Conservation (phyloP, 1,140 invertebrate genomes). For the Macrosteles quadrilineatus region DNA sequence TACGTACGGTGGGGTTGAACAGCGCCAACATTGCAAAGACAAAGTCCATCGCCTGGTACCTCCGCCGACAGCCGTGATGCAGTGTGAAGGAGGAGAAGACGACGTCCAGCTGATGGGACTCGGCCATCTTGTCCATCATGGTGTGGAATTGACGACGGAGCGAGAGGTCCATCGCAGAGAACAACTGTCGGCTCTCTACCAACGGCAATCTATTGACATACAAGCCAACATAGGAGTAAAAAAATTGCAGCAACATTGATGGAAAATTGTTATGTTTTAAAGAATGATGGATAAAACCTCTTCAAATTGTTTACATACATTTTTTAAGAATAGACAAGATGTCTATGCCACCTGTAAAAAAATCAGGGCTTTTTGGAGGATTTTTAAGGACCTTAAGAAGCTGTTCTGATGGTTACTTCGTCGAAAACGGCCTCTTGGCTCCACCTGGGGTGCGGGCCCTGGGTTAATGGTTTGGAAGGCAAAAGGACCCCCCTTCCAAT, state of each 20-base stretch:
- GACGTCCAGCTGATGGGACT: conserved; percentile 79
- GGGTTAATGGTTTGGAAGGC: no score
- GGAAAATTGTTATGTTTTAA: no score
- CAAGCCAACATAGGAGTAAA: conserved; percentile 36
- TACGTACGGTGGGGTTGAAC: conserved; percentile 70
- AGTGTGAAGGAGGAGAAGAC: conserved; percentile 75
- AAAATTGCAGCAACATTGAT: not conserved
- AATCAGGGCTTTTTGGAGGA: no score
- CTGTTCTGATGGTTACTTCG: no score
- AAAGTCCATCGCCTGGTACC: conserved; percentile 79
- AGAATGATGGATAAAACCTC: no score
- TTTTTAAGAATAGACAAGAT: no score
- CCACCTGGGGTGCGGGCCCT: not conserved
- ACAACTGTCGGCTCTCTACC: conserved; percentile 83
- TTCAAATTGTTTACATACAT: no score
- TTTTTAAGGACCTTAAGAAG: no score
- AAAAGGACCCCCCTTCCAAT: no score
- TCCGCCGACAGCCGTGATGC: conserved; percentile 78
- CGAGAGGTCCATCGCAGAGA: conserved; percentile 83
- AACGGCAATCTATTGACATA: conserved; percentile 84
- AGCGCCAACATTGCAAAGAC: conserved; percentile 79
- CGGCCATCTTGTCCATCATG: conserved; percentile 73
- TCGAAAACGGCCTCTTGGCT: no score
- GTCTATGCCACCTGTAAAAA: no score
- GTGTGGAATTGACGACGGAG: conserved; percentile 74